Percentiles rank a stretch among this genome's conserved stretches.
Evolutionary conservation across 2,797 vertebrate species (phyloP).

Genomic region (Pygocentrus nattereri): DNA sequence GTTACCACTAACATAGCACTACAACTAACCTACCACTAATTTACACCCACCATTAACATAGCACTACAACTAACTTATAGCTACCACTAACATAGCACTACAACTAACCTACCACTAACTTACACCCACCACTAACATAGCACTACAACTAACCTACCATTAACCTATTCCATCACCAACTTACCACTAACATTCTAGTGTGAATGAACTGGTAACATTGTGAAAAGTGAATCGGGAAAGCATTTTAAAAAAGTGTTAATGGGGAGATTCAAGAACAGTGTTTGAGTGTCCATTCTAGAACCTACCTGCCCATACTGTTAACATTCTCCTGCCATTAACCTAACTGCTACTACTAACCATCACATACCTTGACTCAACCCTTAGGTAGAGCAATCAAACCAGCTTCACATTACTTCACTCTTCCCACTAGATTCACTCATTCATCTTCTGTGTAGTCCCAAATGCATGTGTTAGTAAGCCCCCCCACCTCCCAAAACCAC

Average conservation of each 20-base stretch:
- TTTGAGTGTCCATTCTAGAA: background rate
- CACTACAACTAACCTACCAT: too few relatives aligned
- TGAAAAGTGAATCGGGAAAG: too few relatives aligned
- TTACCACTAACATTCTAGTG: too few relatives aligned
- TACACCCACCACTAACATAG: too few relatives aligned
- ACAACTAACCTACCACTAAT: background rate
- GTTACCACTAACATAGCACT: background rate
- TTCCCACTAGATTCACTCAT: background rate
- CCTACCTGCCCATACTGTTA: background rate
- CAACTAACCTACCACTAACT: too few relatives aligned
- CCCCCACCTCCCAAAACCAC: background rate
- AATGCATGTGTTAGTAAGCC: background rate
- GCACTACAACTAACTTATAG: background rate
- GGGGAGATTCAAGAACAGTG: too few relatives aligned
- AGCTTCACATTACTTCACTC: slow-evolving; percentile 35
- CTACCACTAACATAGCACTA: background rate
- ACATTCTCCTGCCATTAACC: background rate
- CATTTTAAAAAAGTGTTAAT: too few relatives aligned
- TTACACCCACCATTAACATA: background rate
- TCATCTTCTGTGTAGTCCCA: background rate
- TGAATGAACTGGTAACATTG: too few relatives aligned
- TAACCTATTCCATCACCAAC: too few relatives aligned
- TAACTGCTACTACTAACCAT: slow-evolving; percentile 34
- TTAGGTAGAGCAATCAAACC: background rate
- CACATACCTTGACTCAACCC: background rate